Base-by-base conservation (phyloP, 1,140 invertebrate species). In the Eurosta solidaginis region DNA sequence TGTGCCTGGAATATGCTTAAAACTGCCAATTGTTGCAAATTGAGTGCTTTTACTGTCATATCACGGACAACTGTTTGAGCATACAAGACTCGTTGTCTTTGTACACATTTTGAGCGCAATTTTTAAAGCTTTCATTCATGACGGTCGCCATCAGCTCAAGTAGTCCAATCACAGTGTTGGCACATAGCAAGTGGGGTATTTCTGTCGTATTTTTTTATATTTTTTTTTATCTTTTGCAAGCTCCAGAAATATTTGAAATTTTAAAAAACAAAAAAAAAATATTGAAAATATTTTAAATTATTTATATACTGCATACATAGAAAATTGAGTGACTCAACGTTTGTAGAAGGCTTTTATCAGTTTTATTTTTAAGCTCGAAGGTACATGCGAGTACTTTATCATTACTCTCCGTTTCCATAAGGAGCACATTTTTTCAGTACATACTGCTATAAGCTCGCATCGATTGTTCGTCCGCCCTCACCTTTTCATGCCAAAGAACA, bases 1-100 rank as follows among this genome's bases (percentile, higher is more conserved):
- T 12, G 27, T 9, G 59, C n/a, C 59, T 68, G 59, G 59, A 68
- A 68, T 68, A 29, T n/a, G 59, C 33, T 68, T 29, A 68, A 68
- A 68, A 68, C 59, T 40, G 59, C 59, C 59, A 68, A 68, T 68
- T 68, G 59, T 68, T 68, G 59, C 59, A 42, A 68, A 68, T 68
- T 68, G 59, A 68, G 59, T 17, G 22, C 54, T 68, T 68, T 68
- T 3, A 10, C 59, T n/a, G 12, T n/a, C n/a, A 42, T 33, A 20
- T 33, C 20, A 5, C 27, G 4, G 2, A 17, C 45, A 47, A 29
- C 54, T 20, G 45, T 47, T 59, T 22, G 54, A 29, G 25, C 27
- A 59, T 20, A 17, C 27, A n/a, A n/a, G n/a, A 33, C 27, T 59
- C 33, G 27, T 59, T 59, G 12, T 10, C 27, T 59, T 59, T 59